Conservation (phyloP, 2,888 invertebrate species). For the Tineola bisselliella region DNA sequence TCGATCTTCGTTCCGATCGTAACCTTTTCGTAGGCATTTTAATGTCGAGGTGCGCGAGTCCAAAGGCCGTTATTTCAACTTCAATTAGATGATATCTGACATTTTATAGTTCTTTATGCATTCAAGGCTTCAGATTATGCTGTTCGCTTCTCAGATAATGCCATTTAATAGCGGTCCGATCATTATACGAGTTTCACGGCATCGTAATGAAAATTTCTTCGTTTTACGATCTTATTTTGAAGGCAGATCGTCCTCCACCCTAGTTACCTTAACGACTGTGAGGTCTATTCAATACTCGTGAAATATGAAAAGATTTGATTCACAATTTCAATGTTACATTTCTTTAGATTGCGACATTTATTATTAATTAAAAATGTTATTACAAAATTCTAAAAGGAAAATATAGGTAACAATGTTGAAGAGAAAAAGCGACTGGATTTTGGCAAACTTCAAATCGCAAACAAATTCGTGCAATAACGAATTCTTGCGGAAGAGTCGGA, state of each 20-base stretch:
- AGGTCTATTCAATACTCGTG: constrained; percentile 3
- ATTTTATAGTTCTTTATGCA: constrained; percentile 65
- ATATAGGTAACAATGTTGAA: background rate
- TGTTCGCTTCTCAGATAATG: constrained; percentile 52
- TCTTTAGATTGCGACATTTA: background rate
- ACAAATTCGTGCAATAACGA: constrained; percentile 48
- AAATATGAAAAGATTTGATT: constrained; percentile 4
- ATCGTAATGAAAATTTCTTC: constrained; percentile 55
- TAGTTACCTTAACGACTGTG: constrained; percentile 16
- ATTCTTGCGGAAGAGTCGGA: constrained; percentile 27
- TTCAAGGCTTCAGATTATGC: constrained; percentile 56
- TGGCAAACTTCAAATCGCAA: constrained; percentile 48
- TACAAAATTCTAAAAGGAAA: background rate
- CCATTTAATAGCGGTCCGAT: constrained; percentile 54
- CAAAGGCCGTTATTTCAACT: constrained; percentile 41
- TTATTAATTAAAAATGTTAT: background rate
- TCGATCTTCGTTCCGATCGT: constrained; percentile 41
- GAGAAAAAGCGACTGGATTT: background rate
- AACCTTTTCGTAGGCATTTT: constrained; percentile 44
- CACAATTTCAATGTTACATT: background rate
- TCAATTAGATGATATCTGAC: constrained; percentile 67
- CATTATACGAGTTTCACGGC: constrained; percentile 48
- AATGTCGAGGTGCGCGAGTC: constrained; percentile 33
- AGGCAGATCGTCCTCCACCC: constrained; percentile 20
- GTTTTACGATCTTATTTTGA: constrained; percentile 43